These are phyloP conservation scores for Xanthia togata DNA, from an alignment of 2,888 invertebrate species.

Conservation along the genomic window DNA sequence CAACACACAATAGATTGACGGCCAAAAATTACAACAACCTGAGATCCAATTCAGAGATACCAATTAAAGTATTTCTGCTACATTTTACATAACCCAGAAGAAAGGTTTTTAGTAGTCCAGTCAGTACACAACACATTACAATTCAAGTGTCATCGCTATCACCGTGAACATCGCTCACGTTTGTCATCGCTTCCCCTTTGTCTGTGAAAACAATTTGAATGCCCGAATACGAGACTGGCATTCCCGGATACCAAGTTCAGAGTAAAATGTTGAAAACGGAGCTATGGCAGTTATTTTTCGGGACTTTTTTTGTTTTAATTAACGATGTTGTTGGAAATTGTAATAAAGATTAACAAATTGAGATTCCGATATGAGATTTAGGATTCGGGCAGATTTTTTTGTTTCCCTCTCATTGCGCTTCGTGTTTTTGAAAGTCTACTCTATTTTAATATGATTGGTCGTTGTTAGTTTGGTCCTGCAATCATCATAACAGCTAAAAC, in stretches of 20 bases:
- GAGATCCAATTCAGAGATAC: neutral
- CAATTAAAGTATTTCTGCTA: neutral
- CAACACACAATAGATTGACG: too few relatives aligned
- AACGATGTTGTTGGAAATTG: neutral
- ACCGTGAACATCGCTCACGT: constrained; percentile 36
- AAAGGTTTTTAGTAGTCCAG: constrained; percentile 11
- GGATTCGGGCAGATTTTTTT: too few relatives aligned
- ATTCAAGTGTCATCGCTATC: constrained; percentile 18
- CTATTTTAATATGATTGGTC: neutral
- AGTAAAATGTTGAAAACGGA: constrained; percentile 24
- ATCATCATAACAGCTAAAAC: too few relatives aligned
- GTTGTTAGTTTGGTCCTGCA: neutral
- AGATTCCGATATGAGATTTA: neutral
- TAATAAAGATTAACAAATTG: neutral
- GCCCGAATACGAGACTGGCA: constrained; percentile 20
- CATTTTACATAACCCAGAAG: neutral
- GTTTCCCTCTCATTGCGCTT: neutral
- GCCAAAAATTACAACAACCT: neutral
- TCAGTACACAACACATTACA: constrained; percentile 17
- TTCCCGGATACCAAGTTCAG: constrained; percentile 21
- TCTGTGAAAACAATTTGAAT: constrained; percentile 51
- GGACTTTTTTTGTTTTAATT: constrained; percentile 24
- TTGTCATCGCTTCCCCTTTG: constrained; percentile 28
- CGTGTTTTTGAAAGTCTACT: neutral
- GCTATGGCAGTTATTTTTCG: neutral